These are phyloP conservation scores for Shargacucullia verbasci DNA, from an alignment of 2,888 invertebrate species.

Conservation along the genomic window DNA sequence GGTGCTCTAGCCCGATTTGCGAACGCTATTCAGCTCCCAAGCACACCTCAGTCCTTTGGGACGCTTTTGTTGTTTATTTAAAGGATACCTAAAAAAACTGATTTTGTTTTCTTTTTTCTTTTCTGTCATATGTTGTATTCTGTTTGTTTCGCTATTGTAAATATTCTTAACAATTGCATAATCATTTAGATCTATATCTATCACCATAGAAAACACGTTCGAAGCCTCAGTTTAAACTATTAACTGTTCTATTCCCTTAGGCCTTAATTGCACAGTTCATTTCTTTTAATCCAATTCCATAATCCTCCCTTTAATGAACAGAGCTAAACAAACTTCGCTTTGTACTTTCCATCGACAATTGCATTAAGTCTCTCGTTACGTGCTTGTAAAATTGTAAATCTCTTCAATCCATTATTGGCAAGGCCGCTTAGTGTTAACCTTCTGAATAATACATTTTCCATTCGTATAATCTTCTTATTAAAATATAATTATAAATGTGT, in stretches of 20 bases:
- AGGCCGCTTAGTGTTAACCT: constrained; percentile 44
- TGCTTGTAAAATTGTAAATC: constrained; percentile 44
- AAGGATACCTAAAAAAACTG: constrained; percentile 9
- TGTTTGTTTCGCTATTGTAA: no score
- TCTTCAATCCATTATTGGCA: constrained; percentile 54
- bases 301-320: constrained; percentile 12
- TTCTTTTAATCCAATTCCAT: constrained; percentile 2
- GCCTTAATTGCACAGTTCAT: not conserved
- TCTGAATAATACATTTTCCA: constrained; percentile 61
- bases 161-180: no score
- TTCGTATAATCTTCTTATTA: constrained; percentile 68
- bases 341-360: constrained; percentile 27
- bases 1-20: constrained; percentile 48
- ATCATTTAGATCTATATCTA: no score
- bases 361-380: constrained; percentile 29
- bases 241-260: constrained; percentile 2
- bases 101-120: not conserved
- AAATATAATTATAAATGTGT: constrained; percentile 65
- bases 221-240: not conserved
- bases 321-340: constrained; percentile 11
- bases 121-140: no score
- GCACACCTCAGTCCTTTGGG: constrained; percentile 17
- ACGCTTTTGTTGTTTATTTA: constrained; percentile 40
- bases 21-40: constrained; percentile 41
- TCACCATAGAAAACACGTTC: not conserved